Evolutionary conservation across 2,113 vertebrate genomes (phyloP).

Genomic region (Myrmecobius fasciatus): DNA sequence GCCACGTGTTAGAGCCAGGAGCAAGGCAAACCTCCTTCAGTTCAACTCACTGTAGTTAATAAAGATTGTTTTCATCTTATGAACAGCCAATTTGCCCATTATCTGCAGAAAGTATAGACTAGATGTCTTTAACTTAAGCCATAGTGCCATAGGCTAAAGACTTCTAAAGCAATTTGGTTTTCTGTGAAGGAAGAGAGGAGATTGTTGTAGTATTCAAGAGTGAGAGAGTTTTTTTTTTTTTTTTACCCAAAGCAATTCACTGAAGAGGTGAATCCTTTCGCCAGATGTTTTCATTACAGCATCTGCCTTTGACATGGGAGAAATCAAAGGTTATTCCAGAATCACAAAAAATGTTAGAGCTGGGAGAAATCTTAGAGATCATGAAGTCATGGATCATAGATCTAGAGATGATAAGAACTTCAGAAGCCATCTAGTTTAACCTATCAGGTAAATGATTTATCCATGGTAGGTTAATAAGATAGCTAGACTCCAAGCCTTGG

Average conservation of each 20-base stretch:
- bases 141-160: conserved; percentile 11
- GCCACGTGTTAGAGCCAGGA: background rate
- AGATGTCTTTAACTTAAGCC: conserved; percentile 54
- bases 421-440: background rate
- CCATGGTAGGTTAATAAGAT: background rate
- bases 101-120: conserved; percentile 64
- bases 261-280: background rate
- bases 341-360: background rate
- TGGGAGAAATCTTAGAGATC: conserved; percentile 27
- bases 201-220: conserved; percentile 20
- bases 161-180: conserved; percentile 47
- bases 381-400: background rate
- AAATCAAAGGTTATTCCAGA: background rate
- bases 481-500: background rate
- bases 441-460: background rate
- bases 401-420: background rate
- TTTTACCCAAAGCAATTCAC: background rate
- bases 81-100: conserved; percentile 66
- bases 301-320: conserved; percentile 4
- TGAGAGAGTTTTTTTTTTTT: background rate
- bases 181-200: conserved; percentile 13
- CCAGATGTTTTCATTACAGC: background rate
- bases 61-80: conserved; percentile 63
- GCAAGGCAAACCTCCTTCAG: conserved; percentile 33
- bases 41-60: conserved; percentile 49